Percentiles rank a stretch among this genome's conserved stretches.
phyloP scores from a whole-genome alignment of 1,140 invertebrate species.

The Luehdorfia chinensis region DNA sequence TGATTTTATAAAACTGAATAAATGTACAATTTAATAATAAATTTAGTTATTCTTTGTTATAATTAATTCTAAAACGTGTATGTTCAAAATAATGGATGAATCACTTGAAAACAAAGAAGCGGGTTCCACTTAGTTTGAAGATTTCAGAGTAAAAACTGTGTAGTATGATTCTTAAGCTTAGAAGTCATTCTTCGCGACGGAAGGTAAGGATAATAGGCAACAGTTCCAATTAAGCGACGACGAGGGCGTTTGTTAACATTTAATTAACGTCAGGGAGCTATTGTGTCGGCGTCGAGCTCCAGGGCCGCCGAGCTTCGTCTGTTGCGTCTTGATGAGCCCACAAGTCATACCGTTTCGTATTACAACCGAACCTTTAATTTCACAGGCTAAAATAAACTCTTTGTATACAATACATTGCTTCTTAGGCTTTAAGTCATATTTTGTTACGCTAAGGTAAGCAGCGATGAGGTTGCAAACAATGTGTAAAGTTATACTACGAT shows the following conservation, averaged over 20 bases:
- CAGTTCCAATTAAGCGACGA: constrained; percentile 75
- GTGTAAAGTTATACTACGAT: neutral
- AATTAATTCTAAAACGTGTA: neutral
- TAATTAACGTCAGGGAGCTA: constrained; percentile 72
- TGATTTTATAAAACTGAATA: too few relatives aligned
- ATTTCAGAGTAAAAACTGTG: constrained; percentile 49
- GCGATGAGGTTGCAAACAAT: constrained; percentile 17
- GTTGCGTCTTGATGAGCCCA: constrained; percentile 64
- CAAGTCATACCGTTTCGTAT: constrained; percentile 50
- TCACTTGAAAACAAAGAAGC: constrained; percentile 30
- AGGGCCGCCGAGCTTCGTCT: constrained; percentile 48
- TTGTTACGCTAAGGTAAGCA: constrained; percentile 2
- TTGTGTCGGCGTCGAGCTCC: constrained; percentile 64
- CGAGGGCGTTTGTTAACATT: constrained; percentile 76
- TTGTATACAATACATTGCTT: constrained; percentile 30
- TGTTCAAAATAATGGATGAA: constrained; percentile 16
- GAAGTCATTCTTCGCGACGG: constrained; percentile 62
- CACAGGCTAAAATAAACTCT: constrained; percentile 21
- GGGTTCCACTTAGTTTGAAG: constrained; percentile 37
- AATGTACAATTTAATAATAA: too few relatives aligned
- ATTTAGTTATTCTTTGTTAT: neutral
- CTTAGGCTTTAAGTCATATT: neutral
- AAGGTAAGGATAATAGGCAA: constrained; percentile 75
- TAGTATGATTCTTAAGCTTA: constrained; percentile 60
- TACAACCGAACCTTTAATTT: constrained; percentile 28